These are phyloP conservation scores for Anhinga rufa DNA, from an alignment of 2,113 vertebrate species.

Conservation along the genomic window DNA sequence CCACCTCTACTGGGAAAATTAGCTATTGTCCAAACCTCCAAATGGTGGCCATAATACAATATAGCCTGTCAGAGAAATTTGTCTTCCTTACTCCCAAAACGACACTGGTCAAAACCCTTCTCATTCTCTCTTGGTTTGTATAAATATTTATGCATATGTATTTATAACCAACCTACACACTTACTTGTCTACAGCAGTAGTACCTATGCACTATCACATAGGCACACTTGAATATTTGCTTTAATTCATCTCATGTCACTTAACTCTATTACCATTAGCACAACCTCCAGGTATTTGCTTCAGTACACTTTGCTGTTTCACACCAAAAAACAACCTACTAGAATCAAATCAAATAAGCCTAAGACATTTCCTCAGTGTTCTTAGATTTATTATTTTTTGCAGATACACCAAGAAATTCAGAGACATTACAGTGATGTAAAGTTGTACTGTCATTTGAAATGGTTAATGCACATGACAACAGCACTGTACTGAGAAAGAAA, in stretches of 20 bases:
- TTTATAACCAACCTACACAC: neutral
- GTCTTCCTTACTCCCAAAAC: neutral
- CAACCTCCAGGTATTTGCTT: neutral
- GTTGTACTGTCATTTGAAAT: neutral
- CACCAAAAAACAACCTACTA: neutral
- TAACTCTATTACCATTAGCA: neutral
- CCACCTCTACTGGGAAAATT: neutral
- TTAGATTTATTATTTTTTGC: neutral
- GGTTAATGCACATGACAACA: neutral
- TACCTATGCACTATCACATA: neutral
- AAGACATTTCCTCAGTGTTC: neutral
- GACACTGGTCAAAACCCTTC: neutral
- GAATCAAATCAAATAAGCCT: neutral
- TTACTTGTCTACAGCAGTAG: neutral
- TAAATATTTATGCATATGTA: neutral
- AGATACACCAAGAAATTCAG: neutral
- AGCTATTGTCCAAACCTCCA: neutral
- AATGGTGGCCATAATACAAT: neutral
- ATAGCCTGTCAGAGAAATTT: neutral
- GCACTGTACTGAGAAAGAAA: neutral
- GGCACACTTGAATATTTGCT: neutral
- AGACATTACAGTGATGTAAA: neutral
- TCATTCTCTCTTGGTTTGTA: neutral
- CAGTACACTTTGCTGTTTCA: neutral
- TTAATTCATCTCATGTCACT: neutral